Base-by-base conservation (phyloP, 2,888 invertebrate species). In the Caenorhabditis auriculariae region DNA sequence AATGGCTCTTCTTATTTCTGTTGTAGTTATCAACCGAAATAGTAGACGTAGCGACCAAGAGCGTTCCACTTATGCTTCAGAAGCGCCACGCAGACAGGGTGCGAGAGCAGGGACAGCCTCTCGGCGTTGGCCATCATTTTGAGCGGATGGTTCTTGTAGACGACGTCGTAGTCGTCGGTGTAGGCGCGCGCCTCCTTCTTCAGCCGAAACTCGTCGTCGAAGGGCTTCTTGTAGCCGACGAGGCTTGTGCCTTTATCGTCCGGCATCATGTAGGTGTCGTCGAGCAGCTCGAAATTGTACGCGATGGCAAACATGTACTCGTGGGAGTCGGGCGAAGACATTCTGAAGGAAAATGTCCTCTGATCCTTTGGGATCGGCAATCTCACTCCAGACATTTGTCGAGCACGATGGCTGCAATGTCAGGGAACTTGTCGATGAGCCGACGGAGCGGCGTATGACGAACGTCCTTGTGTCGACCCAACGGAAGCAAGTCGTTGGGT, bases 211-310 rank as follows among this genome's bases (percentile, higher is more conserved):
- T 78, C 72, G 15, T 82, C 80, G 19, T 82, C 82, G 24, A 61
- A 60, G 3, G 59, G 32, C 4, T 38, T 49, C 19, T 44, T 50
- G 39, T n/a, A 45, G 24, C 58, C 61, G 24, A 53, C 38, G 12
- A 57, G 35, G 17, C 58, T 45, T 21, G 49, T 52, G 28, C 47
- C 46, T 15, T 62, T 54, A 5, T 54, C 56, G 27, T 19, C 54
- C 21, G 38, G 45, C 53, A 72, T 58, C 26, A 69, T 76, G 69
- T 84, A 85, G 29, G 82, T 80, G 69, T 85, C 85, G 69, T 85
- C 85, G 45, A 85, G 72, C 47, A 83, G 83, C 66, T 85, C 84
- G 66, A 84, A 85, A 69, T 84, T 82, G 69, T 84, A 85, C 0
- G 80, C 82, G 35, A 84, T 79, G 26, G 75, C 67, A 64, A 26